Evolutionary conservation across 2,113 vertebrate species (phyloP), one percentile per base, ranked within the genome.

Genomic region (Trichomycterus rosablanca): DNA sequence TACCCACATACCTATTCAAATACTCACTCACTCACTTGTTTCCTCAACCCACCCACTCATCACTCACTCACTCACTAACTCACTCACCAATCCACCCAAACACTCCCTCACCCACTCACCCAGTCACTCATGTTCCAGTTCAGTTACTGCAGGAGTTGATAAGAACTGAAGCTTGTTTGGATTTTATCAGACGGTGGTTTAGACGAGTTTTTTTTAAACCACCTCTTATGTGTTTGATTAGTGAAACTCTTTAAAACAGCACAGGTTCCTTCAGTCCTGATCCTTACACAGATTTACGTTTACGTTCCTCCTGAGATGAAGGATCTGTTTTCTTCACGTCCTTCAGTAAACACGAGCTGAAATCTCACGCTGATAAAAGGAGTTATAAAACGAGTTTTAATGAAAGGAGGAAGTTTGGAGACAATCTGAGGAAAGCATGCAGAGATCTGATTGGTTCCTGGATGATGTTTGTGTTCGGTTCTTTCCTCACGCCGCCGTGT

Each of bases 191-290:
- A 77, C 66, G 61, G 72, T 61, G 56, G 63, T 76, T 79, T 80
- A 74, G 70, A 71, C 79, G 59, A 62, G 68, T 78, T 52, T 66
- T 84, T 84, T 82, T 71, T 83, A 81, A 85, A 77, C 79, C 42
- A 51, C 65, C 79, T 77, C 71, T 85, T 87, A 86, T 86, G 83
- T 80, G 70, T 82, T 84, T 86, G 85, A 86, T 87, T 84, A 84
- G 73, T 74, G 80, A 75, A 81, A 84, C 74, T 61, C 79, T 76
- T 67, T 62, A 81, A 78, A 70, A 71, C 76, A 87, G 83, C 87
- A 88, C 85, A 80, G 78, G 72, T 68, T 76, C 84, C 80, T 88
- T 87, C 82, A 85, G 16, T 72, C 62, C 68, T 70, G 76, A 79
- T 82, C 75, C 75, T 67, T 70, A 76, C 79, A 77, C 71, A 73